Evolutionary conservation across 1,140 invertebrate species (phyloP).

Genomic region (Drosophila carrolli): DNA sequence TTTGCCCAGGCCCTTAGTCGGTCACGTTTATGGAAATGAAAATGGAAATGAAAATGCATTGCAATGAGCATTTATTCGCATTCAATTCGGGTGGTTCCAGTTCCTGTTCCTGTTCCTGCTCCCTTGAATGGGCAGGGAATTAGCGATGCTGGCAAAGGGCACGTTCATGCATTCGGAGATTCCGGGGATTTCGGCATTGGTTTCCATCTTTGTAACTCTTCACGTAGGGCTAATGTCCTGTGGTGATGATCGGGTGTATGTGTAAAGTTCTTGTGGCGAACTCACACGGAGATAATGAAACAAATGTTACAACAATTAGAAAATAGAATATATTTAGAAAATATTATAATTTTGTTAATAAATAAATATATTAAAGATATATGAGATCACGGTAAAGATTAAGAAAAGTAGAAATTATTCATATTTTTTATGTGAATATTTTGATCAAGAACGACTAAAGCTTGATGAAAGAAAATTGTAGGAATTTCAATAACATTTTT

Average conservation of each 20-base stretch:
- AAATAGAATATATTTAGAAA: too few relatives aligned
- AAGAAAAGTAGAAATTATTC: too few relatives aligned
- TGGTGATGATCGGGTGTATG: slow-evolving; percentile 19
- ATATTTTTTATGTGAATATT: too few relatives aligned
- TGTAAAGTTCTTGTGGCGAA: not conserved
- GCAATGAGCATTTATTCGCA: slow-evolving; percentile 69
- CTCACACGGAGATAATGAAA: slow-evolving; percentile 8
- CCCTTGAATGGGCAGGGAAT: slow-evolving; percentile 45
- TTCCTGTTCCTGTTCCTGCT: slow-evolving; percentile 10
- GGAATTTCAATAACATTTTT: too few relatives aligned
- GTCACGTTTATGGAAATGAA: slow-evolving; percentile 57
- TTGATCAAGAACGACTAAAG: too few relatives aligned
- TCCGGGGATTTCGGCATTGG: not conserved
- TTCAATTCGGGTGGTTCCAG: slow-evolving; percentile 55
- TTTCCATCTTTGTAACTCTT: slow-evolving; percentile 16
- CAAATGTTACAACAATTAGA: not conserved
- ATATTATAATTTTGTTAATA: too few relatives aligned
- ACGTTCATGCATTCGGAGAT: slow-evolving; percentile 54
- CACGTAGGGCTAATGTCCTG: slow-evolving; percentile 46
- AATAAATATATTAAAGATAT: too few relatives aligned
- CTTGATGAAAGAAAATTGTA: too few relatives aligned
- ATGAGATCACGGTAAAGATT: too few relatives aligned
- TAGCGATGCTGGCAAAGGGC: slow-evolving; percentile 70
- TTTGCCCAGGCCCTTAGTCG: slow-evolving; percentile 14
- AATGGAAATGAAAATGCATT: slow-evolving; percentile 33